Conservation (phyloP, 2,888 invertebrate species). For the Drosophila barbarae region DNA sequence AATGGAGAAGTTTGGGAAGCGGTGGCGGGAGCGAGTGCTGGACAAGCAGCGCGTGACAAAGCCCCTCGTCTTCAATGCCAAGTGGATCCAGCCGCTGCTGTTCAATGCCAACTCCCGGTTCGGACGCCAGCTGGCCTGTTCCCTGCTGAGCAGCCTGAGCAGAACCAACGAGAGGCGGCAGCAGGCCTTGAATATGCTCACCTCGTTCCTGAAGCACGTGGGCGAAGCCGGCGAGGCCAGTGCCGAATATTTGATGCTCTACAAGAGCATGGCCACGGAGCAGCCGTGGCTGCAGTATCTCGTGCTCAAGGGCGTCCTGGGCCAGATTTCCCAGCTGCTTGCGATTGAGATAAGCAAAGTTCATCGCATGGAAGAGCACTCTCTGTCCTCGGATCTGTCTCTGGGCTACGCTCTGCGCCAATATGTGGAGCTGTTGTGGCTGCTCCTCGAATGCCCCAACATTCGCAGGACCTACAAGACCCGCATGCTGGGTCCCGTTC, state of each 20-base stretch:
- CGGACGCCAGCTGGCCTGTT: conserved; percentile 93
- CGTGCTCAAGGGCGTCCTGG: conserved; percentile 91
- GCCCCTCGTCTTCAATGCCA: conserved; percentile 82
- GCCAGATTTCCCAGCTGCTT: conserved; percentile 90
- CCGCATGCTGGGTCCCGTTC: conserved; percentile 85
- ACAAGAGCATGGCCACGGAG: conserved; percentile 90
- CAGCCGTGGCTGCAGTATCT: conserved; percentile 96
- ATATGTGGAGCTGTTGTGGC: conserved; percentile 91
- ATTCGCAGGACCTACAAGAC: conserved; percentile 95
- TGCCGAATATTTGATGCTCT: conserved; percentile 92
- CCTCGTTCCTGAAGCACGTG: conserved; percentile 92
- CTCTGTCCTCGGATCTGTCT: conserved; percentile 94
- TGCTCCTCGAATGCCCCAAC: conserved; percentile 92
- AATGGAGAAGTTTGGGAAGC: conserved; percentile 86
- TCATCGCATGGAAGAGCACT: conserved; percentile 93
- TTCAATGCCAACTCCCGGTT: conserved; percentile 95
- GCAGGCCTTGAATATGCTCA: conserved; percentile 90
- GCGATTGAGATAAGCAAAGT: conserved; percentile 93
- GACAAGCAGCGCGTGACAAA: conserved; percentile 76
- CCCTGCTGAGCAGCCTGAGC: conserved; percentile 91
- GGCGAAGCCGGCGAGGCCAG: conserved; percentile 94
- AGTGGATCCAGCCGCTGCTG: conserved; percentile 94
- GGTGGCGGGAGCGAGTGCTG: conserved; percentile 82
- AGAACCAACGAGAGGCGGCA: conserved; percentile 85
- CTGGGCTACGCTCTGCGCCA: conserved; percentile 96